Percentiles rank a stretch among this genome's conserved stretches.
Conservation (phyloP, 1,140 invertebrate species). For the Cydia fagiglandana region DNA sequence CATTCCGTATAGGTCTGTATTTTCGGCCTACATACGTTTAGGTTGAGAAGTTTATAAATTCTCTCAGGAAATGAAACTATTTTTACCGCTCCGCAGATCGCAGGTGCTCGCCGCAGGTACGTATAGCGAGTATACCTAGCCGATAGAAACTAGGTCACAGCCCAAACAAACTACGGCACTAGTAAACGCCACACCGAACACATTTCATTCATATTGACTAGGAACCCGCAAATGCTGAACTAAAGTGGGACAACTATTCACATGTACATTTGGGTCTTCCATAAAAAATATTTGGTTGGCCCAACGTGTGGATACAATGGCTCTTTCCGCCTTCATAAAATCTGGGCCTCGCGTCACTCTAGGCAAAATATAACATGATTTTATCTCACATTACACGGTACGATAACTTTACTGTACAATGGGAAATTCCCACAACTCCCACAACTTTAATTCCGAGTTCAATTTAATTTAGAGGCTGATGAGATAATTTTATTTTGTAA, state of each 20-base stretch:
- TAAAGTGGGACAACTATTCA: constrained; percentile 1
- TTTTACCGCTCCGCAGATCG: constrained; percentile 43
- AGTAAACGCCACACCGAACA: not conserved
- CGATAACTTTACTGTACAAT: constrained; percentile 18
- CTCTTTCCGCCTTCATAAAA: not conserved
- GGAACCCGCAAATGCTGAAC: not conserved
- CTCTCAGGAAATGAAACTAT: constrained; percentile 46
- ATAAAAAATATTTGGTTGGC: not conserved
- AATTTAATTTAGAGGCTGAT: not conserved
- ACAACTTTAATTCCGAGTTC: constrained; percentile 16
- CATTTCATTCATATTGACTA: constrained; percentile 19
- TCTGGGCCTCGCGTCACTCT: not conserved
- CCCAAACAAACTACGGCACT: constrained; percentile 12
- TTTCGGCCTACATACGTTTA: not conserved
- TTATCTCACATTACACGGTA: constrained; percentile 14
- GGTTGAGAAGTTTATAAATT: not conserved
- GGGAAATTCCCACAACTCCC: constrained; percentile 18
- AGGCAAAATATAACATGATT: constrained; percentile 17
- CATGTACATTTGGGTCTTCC: not conserved
- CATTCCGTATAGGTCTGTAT: not conserved
- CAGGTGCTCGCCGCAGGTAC: constrained; percentile 42
- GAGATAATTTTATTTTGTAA: constrained; percentile 11
- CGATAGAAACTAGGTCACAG: constrained; percentile 32
- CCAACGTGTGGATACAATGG: not conserved
- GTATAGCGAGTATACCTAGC: constrained; percentile 43